Conservation (phyloP, 2,888 invertebrate genomes). For the Camptogramma bilineatum region DNA sequence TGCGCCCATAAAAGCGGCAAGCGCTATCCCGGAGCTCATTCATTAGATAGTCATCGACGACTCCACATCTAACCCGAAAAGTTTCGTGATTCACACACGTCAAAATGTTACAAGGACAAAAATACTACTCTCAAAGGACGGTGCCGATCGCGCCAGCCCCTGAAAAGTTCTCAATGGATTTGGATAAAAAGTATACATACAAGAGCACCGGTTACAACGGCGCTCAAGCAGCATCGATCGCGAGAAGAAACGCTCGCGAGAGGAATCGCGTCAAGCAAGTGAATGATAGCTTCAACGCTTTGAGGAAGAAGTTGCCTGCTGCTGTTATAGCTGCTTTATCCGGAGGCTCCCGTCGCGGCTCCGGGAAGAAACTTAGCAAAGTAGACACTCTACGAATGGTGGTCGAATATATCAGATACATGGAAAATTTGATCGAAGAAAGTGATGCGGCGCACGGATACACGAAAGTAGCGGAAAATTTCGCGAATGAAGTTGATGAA, state of each 20-base stretch:
- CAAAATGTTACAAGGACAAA: conserved; percentile 63
- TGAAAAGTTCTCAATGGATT: conserved; percentile 63
- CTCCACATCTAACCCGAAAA: conserved; percentile 52
- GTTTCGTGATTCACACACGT: conserved; percentile 27
- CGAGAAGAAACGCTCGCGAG: conserved; percentile 96
- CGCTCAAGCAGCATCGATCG: conserved; percentile 93
- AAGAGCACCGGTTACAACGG: conserved; percentile 82
- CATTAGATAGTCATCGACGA: conserved; percentile 62
- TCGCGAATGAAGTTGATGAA: conserved; percentile 63
- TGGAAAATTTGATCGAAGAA: conserved; percentile 91
- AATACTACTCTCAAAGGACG: conserved; percentile 58
- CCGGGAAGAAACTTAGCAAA: conserved; percentile 94
- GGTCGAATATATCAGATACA: conserved; percentile 94
- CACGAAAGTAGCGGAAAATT: conserved; percentile 47
- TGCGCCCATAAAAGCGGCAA: conserved; percentile 72
- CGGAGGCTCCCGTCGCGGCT: conserved; percentile 89
- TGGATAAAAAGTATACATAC: conserved; percentile 87
- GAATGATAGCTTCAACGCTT: conserved; percentile 95
- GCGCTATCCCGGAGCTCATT: conserved; percentile 67
- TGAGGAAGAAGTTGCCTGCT: conserved; percentile 93
- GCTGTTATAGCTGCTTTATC: conserved; percentile 89
- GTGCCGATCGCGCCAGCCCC: conserved; percentile 85
- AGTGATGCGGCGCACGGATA: conserved; percentile 84
- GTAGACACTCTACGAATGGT: conserved; percentile 96
- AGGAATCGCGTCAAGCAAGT: conserved; percentile 97